Conservation (phyloP, 2,113 vertebrate species). For the Eudyptes chrysolophus region DNA sequence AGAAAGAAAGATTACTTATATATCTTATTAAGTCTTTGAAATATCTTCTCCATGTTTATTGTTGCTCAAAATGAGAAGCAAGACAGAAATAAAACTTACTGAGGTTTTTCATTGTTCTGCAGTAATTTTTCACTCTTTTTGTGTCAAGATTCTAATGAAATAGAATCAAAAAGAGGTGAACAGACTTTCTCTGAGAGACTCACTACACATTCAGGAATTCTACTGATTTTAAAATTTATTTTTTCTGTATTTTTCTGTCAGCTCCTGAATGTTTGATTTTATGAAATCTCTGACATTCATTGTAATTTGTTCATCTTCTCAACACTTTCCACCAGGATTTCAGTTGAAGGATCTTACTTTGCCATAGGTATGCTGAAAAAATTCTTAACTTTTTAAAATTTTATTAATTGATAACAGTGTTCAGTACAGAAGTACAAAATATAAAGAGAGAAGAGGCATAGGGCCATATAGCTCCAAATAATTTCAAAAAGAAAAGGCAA, state of each 20-base stretch:
- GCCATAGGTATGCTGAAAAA: neutral
- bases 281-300: neutral
- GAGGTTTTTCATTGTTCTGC: conserved; percentile 45
- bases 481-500: neutral
- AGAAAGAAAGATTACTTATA: neutral
- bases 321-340: neutral
- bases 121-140: conserved; percentile 22
- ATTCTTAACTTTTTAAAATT: neutral
- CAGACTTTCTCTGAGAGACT: conserved; percentile 20
- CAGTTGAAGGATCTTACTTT: neutral
- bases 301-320: neutral
- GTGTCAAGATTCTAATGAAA: conserved; percentile 23
- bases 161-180: neutral
- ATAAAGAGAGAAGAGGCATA: neutral
- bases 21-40: neutral
- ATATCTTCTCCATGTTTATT: conserved; percentile 1
- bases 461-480: neutral
- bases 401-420: neutral
- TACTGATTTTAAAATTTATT: neutral
- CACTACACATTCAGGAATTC: neutral
- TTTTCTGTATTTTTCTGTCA: conserved; percentile 6
- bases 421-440: neutral
- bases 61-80: conserved; percentile 34
- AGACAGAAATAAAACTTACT: neutral
- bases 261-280: neutral